These are phyloP conservation scores for Pterocles burchelli DNA, from an alignment of 2,113 vertebrate genomes.

Conservation along the genomic window DNA sequence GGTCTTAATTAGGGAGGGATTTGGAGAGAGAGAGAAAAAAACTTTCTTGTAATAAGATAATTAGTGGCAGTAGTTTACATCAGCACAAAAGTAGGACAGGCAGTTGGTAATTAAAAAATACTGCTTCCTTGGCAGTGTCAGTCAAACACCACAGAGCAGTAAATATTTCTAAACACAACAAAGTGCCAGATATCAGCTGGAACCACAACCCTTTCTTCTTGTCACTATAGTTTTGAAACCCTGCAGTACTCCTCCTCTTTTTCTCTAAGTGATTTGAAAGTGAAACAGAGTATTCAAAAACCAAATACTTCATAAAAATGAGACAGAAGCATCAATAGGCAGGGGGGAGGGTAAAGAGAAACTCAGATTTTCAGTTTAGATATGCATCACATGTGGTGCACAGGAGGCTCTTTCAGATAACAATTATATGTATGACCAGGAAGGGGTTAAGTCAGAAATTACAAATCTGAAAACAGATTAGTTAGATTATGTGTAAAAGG, in stretches of 20 bases:
- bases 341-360: not conserved
- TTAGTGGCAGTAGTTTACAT: slow-evolving; percentile 7
- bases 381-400: not conserved
- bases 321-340: not conserved
- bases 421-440: not conserved
- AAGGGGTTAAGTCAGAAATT: not conserved
- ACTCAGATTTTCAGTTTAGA: not conserved
- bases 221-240: not conserved
- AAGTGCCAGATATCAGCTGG: not conserved
- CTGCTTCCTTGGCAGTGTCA: not conserved
- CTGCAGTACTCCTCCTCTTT: not conserved
- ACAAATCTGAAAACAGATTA: not conserved
- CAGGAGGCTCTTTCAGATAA: not conserved
- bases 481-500: not conserved
- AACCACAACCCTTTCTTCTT: not conserved
- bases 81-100: slow-evolving; percentile 25
- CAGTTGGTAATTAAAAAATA: slow-evolving; percentile 16
- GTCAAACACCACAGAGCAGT: not conserved
- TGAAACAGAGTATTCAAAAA: not conserved
- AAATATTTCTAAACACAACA: not conserved
- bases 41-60: slow-evolving; percentile 14
- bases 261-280: not conserved
- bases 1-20: slow-evolving; percentile 33
- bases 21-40: not conserved
- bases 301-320: not conserved